A percentile compares a stretch with the other conserved stretches of the same genome.
These are phyloP conservation scores for Eilema sororculum DNA, from an alignment of 2,888 invertebrate species.

Conservation along the genomic window DNA sequence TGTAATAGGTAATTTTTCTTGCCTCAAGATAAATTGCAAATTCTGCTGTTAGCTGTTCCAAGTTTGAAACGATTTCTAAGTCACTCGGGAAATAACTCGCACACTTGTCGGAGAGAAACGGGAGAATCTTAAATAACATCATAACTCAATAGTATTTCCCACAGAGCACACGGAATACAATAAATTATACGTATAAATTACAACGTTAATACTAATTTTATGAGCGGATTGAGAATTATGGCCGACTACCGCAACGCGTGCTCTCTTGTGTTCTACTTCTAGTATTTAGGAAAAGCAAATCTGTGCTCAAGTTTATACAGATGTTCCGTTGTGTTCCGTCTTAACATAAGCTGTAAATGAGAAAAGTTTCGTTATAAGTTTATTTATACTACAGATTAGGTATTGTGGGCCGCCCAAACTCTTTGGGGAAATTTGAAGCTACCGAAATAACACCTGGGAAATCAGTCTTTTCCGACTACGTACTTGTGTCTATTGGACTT, in stretches of 20 bases:
- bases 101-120: conserved; percentile 52
- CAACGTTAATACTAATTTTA: conserved; percentile 32
- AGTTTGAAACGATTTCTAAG: conserved; percentile 37
- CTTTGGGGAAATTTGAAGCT: conserved; percentile 67
- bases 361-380: conserved; percentile 66
- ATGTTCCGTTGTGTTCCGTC: conserved; percentile 52
- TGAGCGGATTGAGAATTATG: conserved; percentile 37
- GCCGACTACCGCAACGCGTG: conserved; percentile 26
- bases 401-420: conserved; percentile 57
- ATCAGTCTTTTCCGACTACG: conserved; percentile 43
- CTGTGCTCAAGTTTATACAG: conserved; percentile 43
- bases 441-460: conserved; percentile 68
- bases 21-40: conserved; percentile 65
- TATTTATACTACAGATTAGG: conserved; percentile 60
- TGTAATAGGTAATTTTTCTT: conserved; percentile 37
- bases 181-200: conserved; percentile 25
- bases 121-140: conserved; percentile 46
- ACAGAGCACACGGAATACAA: conserved; percentile 11
- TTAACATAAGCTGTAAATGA: conserved; percentile 60
- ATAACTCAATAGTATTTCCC: conserved; percentile 32
- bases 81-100: conserved; percentile 68
- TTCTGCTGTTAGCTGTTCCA: conserved; percentile 55
- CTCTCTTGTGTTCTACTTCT: conserved; percentile 31
- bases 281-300: conserved; percentile 44
- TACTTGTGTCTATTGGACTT: conserved; percentile 11